Base-by-base conservation (phyloP, 2,113 vertebrate species). In the Sciurus niger region DNA sequence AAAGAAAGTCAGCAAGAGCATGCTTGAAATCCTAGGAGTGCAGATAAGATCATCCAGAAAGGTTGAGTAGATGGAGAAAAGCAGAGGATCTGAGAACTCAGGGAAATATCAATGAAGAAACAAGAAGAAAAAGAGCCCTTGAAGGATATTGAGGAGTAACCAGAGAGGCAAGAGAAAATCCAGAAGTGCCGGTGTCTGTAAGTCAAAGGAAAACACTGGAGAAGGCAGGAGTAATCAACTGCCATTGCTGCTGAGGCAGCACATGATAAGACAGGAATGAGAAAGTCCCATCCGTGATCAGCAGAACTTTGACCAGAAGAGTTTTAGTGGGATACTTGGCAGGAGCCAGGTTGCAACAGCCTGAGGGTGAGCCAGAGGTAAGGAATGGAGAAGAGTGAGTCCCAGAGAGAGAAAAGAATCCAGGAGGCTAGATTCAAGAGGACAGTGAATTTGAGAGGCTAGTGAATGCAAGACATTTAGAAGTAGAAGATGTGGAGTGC, bases 141-240 rank as follows among this genome's bases (percentile, higher is more conserved):
- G 67, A 67, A 60, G 48, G 40, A 67, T 43, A 32, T 55, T 30
- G 34, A 89, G 74, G 20, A 93, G 78, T 73, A 60, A 43, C 73
- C n/a, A 68, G 20, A 97, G 90, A 89, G 17, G 55, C 40, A 65
- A 76, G 84, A 88, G 76, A 76, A 79, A 93, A 94, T 79, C 53
- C 34, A 86, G 79, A 94, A 73, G 86, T 1, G 0, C 13, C 14
- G 37, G 55, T 63, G 37, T 90, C 40, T 28, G 2, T 28, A 34
- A 89, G 37, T 37, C 17, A 53, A 53, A 67, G 90, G 22, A 32
- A 40, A 51, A 74, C 60, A 43, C 28, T 28, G 73, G 28, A 77
- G 68, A 89, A 91, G 30, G 25, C 34, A 46, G 89, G 65, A 63
- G 20, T 46, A 28, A 60, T 34, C 34, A 34, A 51, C 4, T 73